Evolutionary conservation across 1,140 invertebrate genomes (phyloP), one percentile per base, ranked within the genome.

Genomic region (Thaumetopoea pityocampa): DNA sequence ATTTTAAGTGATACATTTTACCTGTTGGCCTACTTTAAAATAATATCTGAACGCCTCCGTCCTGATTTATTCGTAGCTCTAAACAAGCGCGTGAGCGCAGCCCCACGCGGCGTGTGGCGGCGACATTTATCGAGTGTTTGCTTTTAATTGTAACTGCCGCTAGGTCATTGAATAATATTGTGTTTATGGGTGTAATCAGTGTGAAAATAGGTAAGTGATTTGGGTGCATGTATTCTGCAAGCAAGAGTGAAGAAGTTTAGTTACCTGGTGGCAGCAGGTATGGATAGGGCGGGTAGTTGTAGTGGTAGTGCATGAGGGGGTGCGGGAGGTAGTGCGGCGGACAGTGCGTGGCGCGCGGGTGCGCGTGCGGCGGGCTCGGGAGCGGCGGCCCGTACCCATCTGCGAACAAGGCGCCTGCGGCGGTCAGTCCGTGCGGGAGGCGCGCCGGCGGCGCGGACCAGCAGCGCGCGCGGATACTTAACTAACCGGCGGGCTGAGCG

Each of bases 401-500:
- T 86, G 85, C 60, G 69, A 85, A 85, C 57, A 73, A 59, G 72
- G 59, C 57, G 66, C 56, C 51, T 43, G 66, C 58, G 69, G 38
- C 43, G 32, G 67, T 37, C 15, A 38, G 38, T 22, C 9, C 15
- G 18, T 73, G 71, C 66, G 50, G 44, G 33, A 81, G 79, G 69
- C 74, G 72, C 67, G n/a, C n/a, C n/a, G n/a, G n/a, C 68, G 70
- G 51, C 72, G 51, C 73, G 71, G 50, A 81, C 70, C 67, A 62
- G 59, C 71, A 80, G 76, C 72, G 70, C 74, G 62, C 45, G 58
- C 69, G 76, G 71, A 78, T 78, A 86, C 86, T 86, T 87, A 89
- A 88, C 89, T 88, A 87, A 89, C 80, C 88, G 85, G 64, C 89
- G 87, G 69, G 87, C 86, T 85, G 88, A 85, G 64, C 85, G 65